Evolutionary conservation across 2,797 vertebrate species (phyloP).

Genomic region (Chrysolophus pictus): DNA sequence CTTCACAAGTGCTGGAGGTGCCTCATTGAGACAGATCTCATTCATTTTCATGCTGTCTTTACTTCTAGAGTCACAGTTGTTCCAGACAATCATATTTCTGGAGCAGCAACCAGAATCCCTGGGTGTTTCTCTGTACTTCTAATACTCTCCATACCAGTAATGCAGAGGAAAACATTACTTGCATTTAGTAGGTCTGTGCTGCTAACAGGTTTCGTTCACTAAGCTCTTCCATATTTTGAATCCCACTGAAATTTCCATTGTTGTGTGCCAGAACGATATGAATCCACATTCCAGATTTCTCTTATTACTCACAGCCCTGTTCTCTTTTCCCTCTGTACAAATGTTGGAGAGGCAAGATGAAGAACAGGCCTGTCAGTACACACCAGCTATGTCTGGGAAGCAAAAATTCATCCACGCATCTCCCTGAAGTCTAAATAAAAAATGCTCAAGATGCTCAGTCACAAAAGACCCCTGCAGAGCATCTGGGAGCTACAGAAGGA

Average conservation of each 20-base stretch:
- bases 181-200: neutral
- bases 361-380: neutral
- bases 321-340: neutral
- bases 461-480: neutral
- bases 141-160: neutral
- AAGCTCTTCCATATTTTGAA: neutral
- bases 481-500: neutral
- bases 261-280: neutral
- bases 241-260: neutral
- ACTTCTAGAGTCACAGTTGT: neutral
- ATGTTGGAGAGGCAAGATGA: neutral
- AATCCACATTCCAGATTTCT: conserved; percentile 10
- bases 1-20: neutral
- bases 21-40: neutral
- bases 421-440: neutral
- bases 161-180: neutral
- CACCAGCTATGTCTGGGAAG: neutral
- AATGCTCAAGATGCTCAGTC: neutral
- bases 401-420: neutral
- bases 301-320: neutral
- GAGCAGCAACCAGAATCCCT: neutral
- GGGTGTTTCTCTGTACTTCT: neutral
- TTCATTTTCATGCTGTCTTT: neutral
- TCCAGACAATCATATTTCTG: neutral
- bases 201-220: neutral